Evolutionary conservation across 2,888 invertebrate genomes (phyloP).

Genomic region (Agrochola lota): DNA sequence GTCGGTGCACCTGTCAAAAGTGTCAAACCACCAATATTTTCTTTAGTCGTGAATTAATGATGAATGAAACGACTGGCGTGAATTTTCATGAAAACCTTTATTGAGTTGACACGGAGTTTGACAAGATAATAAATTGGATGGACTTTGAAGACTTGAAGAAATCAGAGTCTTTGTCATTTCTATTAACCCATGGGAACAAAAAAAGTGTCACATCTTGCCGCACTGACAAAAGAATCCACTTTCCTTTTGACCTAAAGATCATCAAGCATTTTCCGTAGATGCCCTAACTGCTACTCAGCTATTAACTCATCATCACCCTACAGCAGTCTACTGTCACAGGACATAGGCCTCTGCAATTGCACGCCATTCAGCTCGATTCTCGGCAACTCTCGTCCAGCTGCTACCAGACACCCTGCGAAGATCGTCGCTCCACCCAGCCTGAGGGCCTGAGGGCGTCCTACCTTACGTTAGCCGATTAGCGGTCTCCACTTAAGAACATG

Average conservation of each 20-base stretch:
- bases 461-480: too few relatives aligned
- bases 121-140: not conserved
- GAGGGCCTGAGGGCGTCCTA: too few relatives aligned
- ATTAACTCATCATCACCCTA: not conserved
- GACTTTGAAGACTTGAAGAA: not conserved
- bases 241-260: not conserved
- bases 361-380: too few relatives aligned
- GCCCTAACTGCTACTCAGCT: not conserved
- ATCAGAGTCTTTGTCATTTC: not conserved
- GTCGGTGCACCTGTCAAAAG: not conserved
- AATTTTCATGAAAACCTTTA: not conserved
- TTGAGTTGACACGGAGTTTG: not conserved
- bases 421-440: too few relatives aligned
- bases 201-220: not conserved
- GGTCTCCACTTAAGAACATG: too few relatives aligned
- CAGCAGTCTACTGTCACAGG: too few relatives aligned
- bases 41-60: too few relatives aligned
- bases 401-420: too few relatives aligned
- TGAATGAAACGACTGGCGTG: not conserved
- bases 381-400: too few relatives aligned
- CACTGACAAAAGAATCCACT: not conserved
- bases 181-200: not conserved
- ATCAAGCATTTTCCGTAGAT: not conserved
- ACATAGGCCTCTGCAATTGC: too few relatives aligned
- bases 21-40: not conserved